A percentile compares a stretch with the other conserved stretches of the same genome.
phyloP scores from a whole-genome alignment of 2,888 invertebrate genomes.

The Euplagia quadripunctaria region DNA sequence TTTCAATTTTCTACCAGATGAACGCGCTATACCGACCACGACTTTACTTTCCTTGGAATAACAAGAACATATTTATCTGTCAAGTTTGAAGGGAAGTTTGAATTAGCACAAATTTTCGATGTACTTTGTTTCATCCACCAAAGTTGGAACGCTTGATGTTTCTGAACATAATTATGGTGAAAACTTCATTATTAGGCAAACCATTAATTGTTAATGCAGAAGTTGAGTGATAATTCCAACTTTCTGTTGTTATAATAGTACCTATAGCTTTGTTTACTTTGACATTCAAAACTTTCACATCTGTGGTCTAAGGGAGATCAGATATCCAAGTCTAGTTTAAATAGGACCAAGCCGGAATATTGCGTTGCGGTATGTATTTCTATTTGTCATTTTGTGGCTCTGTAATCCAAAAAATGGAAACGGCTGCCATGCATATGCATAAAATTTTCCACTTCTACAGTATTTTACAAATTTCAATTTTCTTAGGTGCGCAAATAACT shows the following conservation, averaged over 20 bases:
- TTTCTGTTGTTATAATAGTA: constrained; percentile 31
- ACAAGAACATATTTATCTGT: constrained; percentile 26
- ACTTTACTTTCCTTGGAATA: constrained; percentile 22
- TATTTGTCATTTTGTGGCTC: too few relatives aligned
- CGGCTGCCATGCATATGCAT: too few relatives aligned
- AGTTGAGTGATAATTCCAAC: constrained; percentile 39
- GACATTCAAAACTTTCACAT: neutral
- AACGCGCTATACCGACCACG: too few relatives aligned
- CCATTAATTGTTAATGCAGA: constrained; percentile 46
- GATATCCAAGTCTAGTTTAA: too few relatives aligned
- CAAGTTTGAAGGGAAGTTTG: constrained; percentile 36
- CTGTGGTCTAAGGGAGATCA: too few relatives aligned
- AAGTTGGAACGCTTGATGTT: constrained; percentile 47
- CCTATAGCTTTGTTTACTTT: neutral
- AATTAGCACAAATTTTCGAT: constrained; percentile 35
- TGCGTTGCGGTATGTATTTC: too few relatives aligned
- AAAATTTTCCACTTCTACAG: too few relatives aligned
- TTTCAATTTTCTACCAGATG: too few relatives aligned
- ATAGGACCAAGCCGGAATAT: too few relatives aligned
- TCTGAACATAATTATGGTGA: constrained; percentile 30
- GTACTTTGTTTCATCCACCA: constrained; percentile 47
- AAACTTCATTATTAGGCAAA: constrained; percentile 46
- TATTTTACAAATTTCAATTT: too few relatives aligned
- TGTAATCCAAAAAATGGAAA: too few relatives aligned
- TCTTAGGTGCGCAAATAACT: too few relatives aligned